Evolutionary conservation across 2,113 vertebrate genomes (phyloP).

Genomic region (Upupa epops): DNA sequence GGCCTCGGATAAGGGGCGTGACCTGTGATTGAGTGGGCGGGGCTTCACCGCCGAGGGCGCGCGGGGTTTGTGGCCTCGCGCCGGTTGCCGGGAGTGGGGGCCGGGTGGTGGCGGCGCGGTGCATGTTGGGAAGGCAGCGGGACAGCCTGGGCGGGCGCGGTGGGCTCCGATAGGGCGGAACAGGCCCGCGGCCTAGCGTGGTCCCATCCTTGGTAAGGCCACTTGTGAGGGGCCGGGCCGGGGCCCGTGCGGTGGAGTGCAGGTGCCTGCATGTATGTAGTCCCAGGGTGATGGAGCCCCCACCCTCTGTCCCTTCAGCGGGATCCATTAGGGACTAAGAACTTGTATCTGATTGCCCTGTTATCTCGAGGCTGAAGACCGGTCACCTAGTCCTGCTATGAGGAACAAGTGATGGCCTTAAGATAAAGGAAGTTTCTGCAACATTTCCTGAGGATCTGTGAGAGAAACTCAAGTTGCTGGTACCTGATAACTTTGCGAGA

Average conservation of each 20-base stretch:
- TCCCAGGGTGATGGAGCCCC: too few species aligned
- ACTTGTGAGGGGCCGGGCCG: background rate
- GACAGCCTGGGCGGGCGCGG: background rate
- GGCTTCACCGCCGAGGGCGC: background rate
- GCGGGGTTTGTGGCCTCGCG: background rate
- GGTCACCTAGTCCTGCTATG: background rate
- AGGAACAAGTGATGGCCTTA: fast-evolving
- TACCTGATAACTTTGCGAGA: background rate
- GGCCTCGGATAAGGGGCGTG: background rate
- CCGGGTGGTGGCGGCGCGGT: background rate
- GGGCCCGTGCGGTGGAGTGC: background rate
- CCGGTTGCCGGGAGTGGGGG: background rate
- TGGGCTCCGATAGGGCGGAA: too few species aligned
- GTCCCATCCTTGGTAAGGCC: too few species aligned
- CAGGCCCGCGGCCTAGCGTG: too few species aligned
- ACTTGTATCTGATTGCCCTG: fast-evolving
- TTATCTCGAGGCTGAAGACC: background rate
- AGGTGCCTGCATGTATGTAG: fast-evolving
- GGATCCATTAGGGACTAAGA: background rate
- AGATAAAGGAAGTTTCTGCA: background rate
- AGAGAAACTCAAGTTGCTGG: background rate
- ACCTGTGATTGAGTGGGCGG: background rate
- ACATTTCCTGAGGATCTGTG: fast-evolving
- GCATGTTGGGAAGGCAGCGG: slow-evolving; percentile 5
- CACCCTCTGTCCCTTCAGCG: too few species aligned